Conservation (phyloP, 2,797 vertebrate species). For the Erethizon dorsatum region DNA sequence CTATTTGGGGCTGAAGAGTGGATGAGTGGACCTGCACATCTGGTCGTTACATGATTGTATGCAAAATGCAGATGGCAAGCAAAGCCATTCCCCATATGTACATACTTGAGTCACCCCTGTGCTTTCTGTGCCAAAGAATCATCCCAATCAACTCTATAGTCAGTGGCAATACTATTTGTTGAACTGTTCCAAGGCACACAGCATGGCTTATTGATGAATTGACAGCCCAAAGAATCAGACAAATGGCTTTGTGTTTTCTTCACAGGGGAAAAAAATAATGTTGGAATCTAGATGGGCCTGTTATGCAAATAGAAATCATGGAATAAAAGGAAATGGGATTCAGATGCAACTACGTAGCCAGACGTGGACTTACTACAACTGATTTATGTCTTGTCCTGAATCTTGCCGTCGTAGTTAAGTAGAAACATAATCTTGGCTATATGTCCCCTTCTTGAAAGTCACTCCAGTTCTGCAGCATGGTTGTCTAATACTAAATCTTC, state of each 20-base stretch:
- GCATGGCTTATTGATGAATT: background rate
- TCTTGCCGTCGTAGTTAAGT: slow-evolving; percentile 29
- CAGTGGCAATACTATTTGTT: slow-evolving; percentile 58
- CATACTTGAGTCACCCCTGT: background rate
- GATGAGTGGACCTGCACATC: background rate
- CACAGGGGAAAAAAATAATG: background rate
- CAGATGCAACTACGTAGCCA: background rate
- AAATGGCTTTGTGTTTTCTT: slow-evolving; percentile 68
- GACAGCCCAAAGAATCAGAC: slow-evolving; percentile 32
- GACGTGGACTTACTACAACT: background rate
- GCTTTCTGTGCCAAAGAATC: background rate
- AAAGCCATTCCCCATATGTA: slow-evolving; percentile 57
- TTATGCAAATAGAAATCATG: slow-evolving; percentile 43
- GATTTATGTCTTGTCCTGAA: slow-evolving; percentile 50
- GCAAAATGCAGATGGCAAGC: slow-evolving; percentile 63
- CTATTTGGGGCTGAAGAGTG: background rate
- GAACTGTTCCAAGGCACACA: slow-evolving; percentile 16
- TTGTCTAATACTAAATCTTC: background rate
- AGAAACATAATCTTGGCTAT: slow-evolving; percentile 54
- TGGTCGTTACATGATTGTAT: background rate
- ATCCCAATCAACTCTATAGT: slow-evolving; percentile 59
- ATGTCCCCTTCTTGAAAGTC: slow-evolving; percentile 57
- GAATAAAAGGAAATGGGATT: slow-evolving; percentile 47
- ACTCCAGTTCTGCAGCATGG: background rate
- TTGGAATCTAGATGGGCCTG: slow-evolving; percentile 18